Evolutionary conservation across 2,888 invertebrate species (phyloP), one percentile per base, ranked within the genome.

Genomic region (Fragum sueziense): DNA sequence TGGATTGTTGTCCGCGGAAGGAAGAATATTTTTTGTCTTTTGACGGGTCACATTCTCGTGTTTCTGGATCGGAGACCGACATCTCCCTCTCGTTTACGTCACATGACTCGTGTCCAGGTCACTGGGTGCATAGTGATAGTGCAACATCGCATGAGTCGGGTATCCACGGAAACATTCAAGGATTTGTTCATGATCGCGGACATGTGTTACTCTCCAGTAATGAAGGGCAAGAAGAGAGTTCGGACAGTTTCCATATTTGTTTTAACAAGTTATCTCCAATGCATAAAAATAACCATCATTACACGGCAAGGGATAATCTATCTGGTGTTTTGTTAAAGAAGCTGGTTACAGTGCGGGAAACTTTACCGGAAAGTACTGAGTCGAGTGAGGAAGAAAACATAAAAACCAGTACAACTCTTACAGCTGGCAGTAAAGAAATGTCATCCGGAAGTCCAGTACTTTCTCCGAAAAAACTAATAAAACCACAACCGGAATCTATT

Each of bases 21-120:
- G 89, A 91, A 62, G 89, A 89, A 20, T 91, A 91, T 78, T 90
- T 88, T 74, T 79, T 91, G 65, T 91, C 91, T 0, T 91, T 90
- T 84, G 88, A 88, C 76, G 87, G 86, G 0, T 90, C 90, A 11
- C 88, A 89, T 71, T 86, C 88, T 27, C 75, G 83, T 27, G 80
- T 79, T 31, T 87, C 87, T n/a, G 84, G 83, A 7, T 88, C 90
- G 7, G 88, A 88, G 52, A 89, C 89, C n/a, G 89, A 89, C 59
- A 84, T 86, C 54, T 89, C 89, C 4, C 85, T 87, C 14, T 87
- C 87, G 11, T 73, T 84, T 74, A 83, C 81, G 22, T 87, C 87
- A 29, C 82, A 85, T 79, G 86, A 86, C 34, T 87, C 87, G 33
- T 84, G 85, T 79, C 87, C 81, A 70, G 85, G 86, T 79, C 80